Percentiles rank a stretch among this genome's conserved stretches.
Evolutionary conservation across 2,113 vertebrate species (phyloP).

Genomic region (Lophius piscatorius): DNA sequence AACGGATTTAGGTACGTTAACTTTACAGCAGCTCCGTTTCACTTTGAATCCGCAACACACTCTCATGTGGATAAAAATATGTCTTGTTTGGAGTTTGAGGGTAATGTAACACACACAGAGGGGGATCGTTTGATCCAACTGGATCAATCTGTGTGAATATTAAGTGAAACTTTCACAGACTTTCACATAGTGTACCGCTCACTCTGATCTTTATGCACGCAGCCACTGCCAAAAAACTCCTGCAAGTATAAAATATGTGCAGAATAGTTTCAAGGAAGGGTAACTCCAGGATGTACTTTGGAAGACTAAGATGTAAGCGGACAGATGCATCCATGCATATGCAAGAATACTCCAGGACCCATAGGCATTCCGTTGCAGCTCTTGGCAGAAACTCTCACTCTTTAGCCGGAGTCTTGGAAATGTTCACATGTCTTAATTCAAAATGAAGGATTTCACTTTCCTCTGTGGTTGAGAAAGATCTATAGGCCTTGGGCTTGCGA

Average conservation of each 20-base stretch:
- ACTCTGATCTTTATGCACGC: slow-evolving; percentile 4
- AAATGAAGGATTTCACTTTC: slow-evolving; percentile 54
- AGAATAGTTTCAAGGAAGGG: neutral
- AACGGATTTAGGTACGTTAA: slow-evolving; percentile 21
- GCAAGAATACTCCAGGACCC: slow-evolving; percentile 29
- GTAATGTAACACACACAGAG: slow-evolving; percentile 8
- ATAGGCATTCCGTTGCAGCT: slow-evolving; percentile 40
- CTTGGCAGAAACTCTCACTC: slow-evolving; percentile 30
- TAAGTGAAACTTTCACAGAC: slow-evolving; percentile 18
- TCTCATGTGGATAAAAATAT: slow-evolving; percentile 12
- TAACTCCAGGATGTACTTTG: neutral
- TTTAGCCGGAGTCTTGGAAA: slow-evolving; percentile 32
- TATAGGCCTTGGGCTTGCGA: slow-evolving; percentile 43
- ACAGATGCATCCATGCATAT: slow-evolving; percentile 28
- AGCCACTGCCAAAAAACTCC: neutral
- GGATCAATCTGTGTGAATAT: slow-evolving; percentile 26
- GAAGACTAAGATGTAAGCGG: slow-evolving; percentile 41
- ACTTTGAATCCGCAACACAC: slow-evolving; percentile 3
- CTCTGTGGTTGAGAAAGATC: slow-evolving; percentile 44
- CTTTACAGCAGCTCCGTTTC: slow-evolving; percentile 10
- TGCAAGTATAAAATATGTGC: slow-evolving; percentile 1
- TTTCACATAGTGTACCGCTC: slow-evolving; percentile 8
- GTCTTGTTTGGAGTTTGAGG: slow-evolving; percentile 3
- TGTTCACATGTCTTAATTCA: slow-evolving; percentile 56
- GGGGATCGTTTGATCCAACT: slow-evolving; percentile 11